Evolutionary conservation across 1,140 invertebrate genomes (phyloP).

Genomic region (Rhopalosiphum padi): DNA sequence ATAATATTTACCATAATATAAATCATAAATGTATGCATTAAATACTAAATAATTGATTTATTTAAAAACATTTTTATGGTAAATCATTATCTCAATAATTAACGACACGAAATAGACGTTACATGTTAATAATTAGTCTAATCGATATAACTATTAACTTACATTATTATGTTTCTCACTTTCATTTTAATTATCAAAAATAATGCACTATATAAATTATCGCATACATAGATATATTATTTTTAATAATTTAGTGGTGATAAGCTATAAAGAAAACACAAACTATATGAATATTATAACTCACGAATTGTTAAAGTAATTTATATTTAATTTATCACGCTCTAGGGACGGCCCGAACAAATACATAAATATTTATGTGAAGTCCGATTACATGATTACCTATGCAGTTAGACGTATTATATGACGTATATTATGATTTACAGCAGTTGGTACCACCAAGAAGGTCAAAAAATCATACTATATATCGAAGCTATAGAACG

Average conservation of each 20-base stretch:
- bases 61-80: neutral
- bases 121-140: neutral
- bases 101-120: neutral
- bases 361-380: neutral
- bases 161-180: neutral
- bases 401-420: slow-evolving; percentile 10
- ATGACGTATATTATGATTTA: neutral
- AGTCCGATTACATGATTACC: slow-evolving; percentile 5
- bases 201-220: neutral
- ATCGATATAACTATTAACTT: neutral
- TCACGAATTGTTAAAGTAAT: slow-evolving; percentile 20
- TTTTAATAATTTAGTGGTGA: neutral
- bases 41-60: neutral
- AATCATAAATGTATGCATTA: neutral
- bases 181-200: neutral
- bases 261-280: neutral
- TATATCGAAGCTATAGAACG: neutral
- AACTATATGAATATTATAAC: neutral
- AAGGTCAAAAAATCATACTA: neutral
- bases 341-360: neutral
- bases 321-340: slow-evolving; percentile 39
- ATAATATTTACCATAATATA: neutral
- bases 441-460: neutral
- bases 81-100: neutral
- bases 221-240: too few species aligned